A percentile compares a stretch with the other conserved stretches of the same genome.
These are phyloP conservation scores for Aegypius monachus DNA, from an alignment of 2,113 vertebrate species.

Conservation along the genomic window DNA sequence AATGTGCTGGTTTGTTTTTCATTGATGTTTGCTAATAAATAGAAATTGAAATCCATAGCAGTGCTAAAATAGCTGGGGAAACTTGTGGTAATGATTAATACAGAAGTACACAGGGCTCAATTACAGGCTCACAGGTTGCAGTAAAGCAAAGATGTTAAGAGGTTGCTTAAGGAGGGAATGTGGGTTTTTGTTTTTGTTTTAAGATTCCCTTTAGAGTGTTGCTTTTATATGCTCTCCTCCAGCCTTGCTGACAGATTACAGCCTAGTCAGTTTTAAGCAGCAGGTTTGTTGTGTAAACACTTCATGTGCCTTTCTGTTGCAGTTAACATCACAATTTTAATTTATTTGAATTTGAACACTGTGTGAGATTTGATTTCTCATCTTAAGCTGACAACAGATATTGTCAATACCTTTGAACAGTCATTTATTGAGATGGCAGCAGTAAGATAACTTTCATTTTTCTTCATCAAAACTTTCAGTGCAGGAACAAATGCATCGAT, in stretches of 20 bases:
- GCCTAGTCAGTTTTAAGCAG: neutral
- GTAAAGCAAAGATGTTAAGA: neutral
- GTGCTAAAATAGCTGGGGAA: neutral
- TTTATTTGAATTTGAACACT: neutral
- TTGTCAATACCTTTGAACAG: neutral
- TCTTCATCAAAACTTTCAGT: neutral
- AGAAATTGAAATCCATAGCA: too few species aligned
- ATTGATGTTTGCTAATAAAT: too few species aligned
- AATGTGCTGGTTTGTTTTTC: too few species aligned
- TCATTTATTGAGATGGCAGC: neutral
- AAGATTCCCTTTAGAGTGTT: neutral
- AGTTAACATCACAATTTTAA: neutral
- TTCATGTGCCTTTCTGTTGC: neutral
- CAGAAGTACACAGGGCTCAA: neutral
- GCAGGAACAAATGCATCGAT: neutral
- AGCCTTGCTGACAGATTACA: neutral
- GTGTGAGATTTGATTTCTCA: neutral
- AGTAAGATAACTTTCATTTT: accelerated
- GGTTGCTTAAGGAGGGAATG: neutral
- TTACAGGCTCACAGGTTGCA: neutral
- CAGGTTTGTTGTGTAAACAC: neutral
- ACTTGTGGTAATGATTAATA: neutral
- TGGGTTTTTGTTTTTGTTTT: neutral
- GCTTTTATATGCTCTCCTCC: neutral
- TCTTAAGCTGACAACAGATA: neutral